Percentiles rank a stretch among this genome's conserved stretches.
These are phyloP conservation scores for Holotrichia oblita DNA, from an alignment of 1,140 invertebrate genomes.

Conservation along the genomic window DNA sequence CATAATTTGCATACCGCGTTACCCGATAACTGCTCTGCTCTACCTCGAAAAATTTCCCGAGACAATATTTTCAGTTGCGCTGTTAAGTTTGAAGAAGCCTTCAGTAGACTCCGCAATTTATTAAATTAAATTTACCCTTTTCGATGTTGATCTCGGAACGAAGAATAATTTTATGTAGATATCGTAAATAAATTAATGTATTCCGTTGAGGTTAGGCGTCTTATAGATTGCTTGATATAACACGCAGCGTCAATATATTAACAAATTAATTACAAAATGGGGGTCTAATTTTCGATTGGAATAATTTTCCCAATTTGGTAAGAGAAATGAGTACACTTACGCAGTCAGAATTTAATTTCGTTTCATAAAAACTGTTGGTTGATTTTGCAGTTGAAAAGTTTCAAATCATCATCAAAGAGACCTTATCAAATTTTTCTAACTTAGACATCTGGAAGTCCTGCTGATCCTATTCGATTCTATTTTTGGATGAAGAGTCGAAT, in stretches of 20 bases:
- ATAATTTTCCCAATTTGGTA: too few relatives aligned
- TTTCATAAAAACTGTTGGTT: too few relatives aligned
- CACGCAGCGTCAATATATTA: background rate
- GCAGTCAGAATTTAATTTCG: too few relatives aligned
- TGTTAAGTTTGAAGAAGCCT: background rate
- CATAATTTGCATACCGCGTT: constrained; percentile 29
- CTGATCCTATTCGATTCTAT: too few relatives aligned
- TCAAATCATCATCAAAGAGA: too few relatives aligned
- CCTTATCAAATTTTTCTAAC: too few relatives aligned
- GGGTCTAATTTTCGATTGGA: too few relatives aligned
- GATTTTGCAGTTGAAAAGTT: too few relatives aligned
- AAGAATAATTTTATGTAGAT: constrained; percentile 25
- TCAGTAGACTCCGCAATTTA: background rate
- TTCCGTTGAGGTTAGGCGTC: background rate
- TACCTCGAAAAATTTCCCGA: constrained; percentile 13
- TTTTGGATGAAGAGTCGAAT: too few relatives aligned
- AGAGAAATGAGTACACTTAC: too few relatives aligned
- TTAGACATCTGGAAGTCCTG: too few relatives aligned
- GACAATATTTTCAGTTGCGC: background rate
- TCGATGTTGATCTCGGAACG: background rate
- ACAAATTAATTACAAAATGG: background rate
- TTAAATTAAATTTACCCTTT: constrained; percentile 13
- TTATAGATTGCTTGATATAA: background rate
- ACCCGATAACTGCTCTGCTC: background rate
- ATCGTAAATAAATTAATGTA: constrained; percentile 20